These are phyloP conservation scores for Phyllopteryx taeniolatus DNA, from an alignment of 2,113 vertebrate genomes.

Conservation along the genomic window DNA sequence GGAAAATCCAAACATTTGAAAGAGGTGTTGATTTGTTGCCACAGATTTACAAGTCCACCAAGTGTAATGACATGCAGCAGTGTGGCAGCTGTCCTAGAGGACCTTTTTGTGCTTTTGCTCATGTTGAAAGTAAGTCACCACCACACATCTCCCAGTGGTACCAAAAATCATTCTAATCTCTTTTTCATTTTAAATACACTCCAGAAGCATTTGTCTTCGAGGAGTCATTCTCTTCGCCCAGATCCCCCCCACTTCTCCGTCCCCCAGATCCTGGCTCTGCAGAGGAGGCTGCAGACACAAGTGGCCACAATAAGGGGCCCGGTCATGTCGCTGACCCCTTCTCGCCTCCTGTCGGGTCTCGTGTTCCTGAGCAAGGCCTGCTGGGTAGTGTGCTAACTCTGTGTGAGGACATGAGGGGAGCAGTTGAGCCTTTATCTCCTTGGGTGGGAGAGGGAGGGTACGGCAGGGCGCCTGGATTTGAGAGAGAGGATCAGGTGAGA, in stretches of 20 bases:
- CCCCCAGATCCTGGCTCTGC: slow-evolving; percentile 66
- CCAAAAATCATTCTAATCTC: background rate
- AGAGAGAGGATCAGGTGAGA: slow-evolving; percentile 93
- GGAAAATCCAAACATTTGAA: background rate
- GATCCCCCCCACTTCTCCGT: slow-evolving; percentile 78
- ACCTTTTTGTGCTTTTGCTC: slow-evolving; percentile 99
- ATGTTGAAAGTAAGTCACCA: slow-evolving; percentile 86
- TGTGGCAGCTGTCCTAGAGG: slow-evolving; percentile 94
- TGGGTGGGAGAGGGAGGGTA: slow-evolving; percentile 82
- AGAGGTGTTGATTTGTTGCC: background rate
- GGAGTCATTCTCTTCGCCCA: slow-evolving; percentile 81
- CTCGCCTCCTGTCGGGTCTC: slow-evolving; percentile 77
- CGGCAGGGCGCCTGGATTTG: slow-evolving; percentile 93
- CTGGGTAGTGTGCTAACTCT: slow-evolving; percentile 68
- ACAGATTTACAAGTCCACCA: slow-evolving; percentile 97
- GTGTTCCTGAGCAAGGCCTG: slow-evolving; percentile 74
- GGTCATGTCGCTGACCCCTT: slow-evolving; percentile 59
- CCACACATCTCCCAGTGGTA: background rate
- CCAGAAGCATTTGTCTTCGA: slow-evolving; percentile 80
- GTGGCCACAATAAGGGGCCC: slow-evolving; percentile 37
- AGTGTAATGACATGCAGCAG: slow-evolving; percentile 99
- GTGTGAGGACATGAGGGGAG: slow-evolving; percentile 65
- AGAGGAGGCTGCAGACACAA: slow-evolving; percentile 44
- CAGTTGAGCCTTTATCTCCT: slow-evolving; percentile 73
- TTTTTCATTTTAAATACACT: background rate